A percentile compares a stretch with the other conserved stretches of the same genome.
These are phyloP conservation scores for Glomeris marginata DNA, from an alignment of 2,888 invertebrate species.

Conservation along the genomic window DNA sequence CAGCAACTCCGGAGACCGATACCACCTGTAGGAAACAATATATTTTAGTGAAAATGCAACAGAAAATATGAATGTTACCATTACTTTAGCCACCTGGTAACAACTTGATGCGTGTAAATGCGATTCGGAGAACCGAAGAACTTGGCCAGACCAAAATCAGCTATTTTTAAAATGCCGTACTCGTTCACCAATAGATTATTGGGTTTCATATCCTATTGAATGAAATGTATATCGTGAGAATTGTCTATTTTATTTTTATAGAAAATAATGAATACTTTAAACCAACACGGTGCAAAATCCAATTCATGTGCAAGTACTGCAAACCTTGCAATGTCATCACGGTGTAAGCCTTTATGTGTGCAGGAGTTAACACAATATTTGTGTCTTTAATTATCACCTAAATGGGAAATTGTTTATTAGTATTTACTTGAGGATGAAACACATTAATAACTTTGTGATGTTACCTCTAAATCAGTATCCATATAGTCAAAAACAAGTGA, in stretches of 20 bases:
- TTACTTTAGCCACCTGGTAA: conserved; percentile 50
- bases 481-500: conserved; percentile 98
- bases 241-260: neutral
- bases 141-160: conserved; percentile 97
- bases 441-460: conserved; percentile 32
- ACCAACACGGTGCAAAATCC: conserved; percentile 78
- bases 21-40: conserved; percentile 27
- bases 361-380: conserved; percentile 70
- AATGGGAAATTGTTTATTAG: conserved; percentile 11
- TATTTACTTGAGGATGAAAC: no score
- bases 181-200: conserved; percentile 92
- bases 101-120: conserved; percentile 94
- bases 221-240: conserved; percentile 7
- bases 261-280: no score
- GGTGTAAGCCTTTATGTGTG: conserved; percentile 89
- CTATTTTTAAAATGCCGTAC: conserved; percentile 86
- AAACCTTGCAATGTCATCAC: conserved; percentile 89
- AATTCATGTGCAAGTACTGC: conserved; percentile 86
- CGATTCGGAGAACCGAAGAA: conserved; percentile 93
- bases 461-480: conserved; percentile 95
- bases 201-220: conserved; percentile 72
- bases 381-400: conserved; percentile 54
- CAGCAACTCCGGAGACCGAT: conserved; percentile 75
- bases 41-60: neutral
- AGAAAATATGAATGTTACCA: neutral